Evolutionary conservation across 2,888 invertebrate genomes (phyloP).

Genomic region (Drosophila neutralis): DNA sequence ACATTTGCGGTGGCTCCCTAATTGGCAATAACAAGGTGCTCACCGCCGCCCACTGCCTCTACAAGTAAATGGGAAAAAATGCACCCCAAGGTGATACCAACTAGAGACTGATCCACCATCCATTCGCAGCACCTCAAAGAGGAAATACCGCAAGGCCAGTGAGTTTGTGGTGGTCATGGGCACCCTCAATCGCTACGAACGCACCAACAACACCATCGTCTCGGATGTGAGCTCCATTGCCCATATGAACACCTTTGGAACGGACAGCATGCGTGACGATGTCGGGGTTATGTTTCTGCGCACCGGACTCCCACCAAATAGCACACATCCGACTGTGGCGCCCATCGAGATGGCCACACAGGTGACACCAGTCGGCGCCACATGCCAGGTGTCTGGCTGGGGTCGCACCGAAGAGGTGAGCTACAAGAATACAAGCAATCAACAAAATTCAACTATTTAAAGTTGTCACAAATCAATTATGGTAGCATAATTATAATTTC

Average conservation of each 20-base stretch:
- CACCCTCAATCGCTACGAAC: conserved; percentile 78
- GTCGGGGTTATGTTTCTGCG: conserved; percentile 81
- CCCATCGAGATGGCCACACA: conserved; percentile 68
- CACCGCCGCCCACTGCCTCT: conserved; percentile 83
- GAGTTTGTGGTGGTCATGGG: conserved; percentile 83
- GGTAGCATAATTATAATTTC: too few relatives aligned
- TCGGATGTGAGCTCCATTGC: conserved; percentile 77
- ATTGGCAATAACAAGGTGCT: conserved; percentile 80
- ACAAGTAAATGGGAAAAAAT: conserved; percentile 70
- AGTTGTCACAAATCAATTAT: background rate
- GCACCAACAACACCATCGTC: conserved; percentile 75
- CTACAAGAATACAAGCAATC: too few relatives aligned
- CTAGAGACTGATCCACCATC: background rate
- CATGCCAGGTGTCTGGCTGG: conserved; percentile 83
- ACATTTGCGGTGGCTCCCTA: conserved; percentile 82
- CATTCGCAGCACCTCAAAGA: conserved; percentile 62
- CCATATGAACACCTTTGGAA: conserved; percentile 75
- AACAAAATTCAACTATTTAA: background rate
- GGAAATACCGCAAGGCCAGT: conserved; percentile 75
- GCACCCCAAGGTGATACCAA: background rate
- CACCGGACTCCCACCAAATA: conserved; percentile 60
- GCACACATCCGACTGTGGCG: conserved; percentile 66
- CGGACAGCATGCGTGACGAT: conserved; percentile 81
- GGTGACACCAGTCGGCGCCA: conserved; percentile 55
- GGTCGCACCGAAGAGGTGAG: conserved; percentile 78